Evolutionary conservation across 2,797 vertebrate genomes (phyloP).

Genomic region (Karalla daura): DNA sequence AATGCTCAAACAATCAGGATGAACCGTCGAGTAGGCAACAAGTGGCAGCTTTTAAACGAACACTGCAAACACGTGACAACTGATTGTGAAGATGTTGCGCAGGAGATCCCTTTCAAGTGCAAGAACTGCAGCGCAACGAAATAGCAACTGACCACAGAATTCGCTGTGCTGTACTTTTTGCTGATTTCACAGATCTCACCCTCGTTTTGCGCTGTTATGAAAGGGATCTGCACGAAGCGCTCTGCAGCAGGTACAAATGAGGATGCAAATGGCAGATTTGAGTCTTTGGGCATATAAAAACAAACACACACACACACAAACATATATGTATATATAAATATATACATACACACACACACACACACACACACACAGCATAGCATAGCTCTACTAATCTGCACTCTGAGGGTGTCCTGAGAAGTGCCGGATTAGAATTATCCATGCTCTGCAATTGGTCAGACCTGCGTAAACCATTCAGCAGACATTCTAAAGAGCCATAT

Average conservation of each 20-base stretch:
- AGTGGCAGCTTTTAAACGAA: neutral
- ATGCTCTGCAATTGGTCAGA: slow-evolving; percentile 46
- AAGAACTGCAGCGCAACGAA: slow-evolving; percentile 12
- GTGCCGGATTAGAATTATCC: slow-evolving; percentile 55
- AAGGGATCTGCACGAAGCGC: neutral
- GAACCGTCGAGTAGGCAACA: neutral
- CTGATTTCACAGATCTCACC: too few relatives aligned
- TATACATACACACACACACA: too few relatives aligned
- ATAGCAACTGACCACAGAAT: neutral
- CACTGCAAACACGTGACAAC: neutral
- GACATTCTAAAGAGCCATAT: slow-evolving; percentile 47
- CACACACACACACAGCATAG: too few relatives aligned
- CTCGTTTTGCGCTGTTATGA: neutral
- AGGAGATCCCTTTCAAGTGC: neutral
- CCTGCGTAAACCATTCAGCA: slow-evolving; percentile 41
- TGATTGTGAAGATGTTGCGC: neutral
- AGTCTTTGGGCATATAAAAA: slow-evolving; percentile 12
- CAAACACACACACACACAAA: too few relatives aligned
- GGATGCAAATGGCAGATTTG: slow-evolving; percentile 5
- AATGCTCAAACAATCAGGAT: neutral
- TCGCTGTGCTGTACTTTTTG: slow-evolving; percentile 9
- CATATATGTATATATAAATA: too few relatives aligned
- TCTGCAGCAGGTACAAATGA: neutral
- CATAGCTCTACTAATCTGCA: slow-evolving; percentile 49
- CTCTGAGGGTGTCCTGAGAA: slow-evolving; percentile 35